Base-by-base conservation (phyloP, 2,888 invertebrate genomes). In the Drosophila stalkeri region DNA sequence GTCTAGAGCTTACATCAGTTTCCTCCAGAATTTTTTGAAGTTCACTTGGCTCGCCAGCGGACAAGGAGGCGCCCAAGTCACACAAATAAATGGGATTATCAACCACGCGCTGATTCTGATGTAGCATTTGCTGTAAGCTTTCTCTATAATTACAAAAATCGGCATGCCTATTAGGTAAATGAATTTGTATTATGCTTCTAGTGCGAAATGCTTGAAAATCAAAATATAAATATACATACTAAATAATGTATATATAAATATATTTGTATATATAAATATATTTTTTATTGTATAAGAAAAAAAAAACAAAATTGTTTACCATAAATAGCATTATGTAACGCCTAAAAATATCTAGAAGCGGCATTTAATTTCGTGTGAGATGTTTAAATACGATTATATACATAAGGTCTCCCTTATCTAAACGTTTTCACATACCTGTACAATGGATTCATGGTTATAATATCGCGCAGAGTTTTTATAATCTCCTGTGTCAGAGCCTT, bases 31-130 rank as follows among this genome's bases (percentile, higher is more conserved):
- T 96, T 85, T 96, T 96, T 92, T 99, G 99, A 49, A 99, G 94
- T 90, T 99, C 99, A 4, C 95, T 94, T 0, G 98, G 96, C 86
- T 99, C 99, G 0, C 98, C 97, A 35, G 97, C 97, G 0, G 99
- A 98, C 60, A 99, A 94, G 2, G 99, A 98, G 11, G 99, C 99
- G 52, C 99, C 99, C 62, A 99, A 94, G 94, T 99, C 99, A 86
- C 98, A 98, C 56, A 99, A 94, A 93, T 99, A 99, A 18, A 99
- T 97, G 0, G 99, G 99, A 94, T 99, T 99, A 93, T 99, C 99
- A 14, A 99, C 97, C 33, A 99, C 98, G 66, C 98, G 95, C 93
- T 99, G 98, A 2, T 99, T 99, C 90, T 98, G 98, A 85, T 99
- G 98, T 89, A 99, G 94, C 96, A 99, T 98, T 93, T 99, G 98